Evolutionary conservation across 2,797 vertebrate genomes (phyloP), one percentile per base, ranked within the genome.

Genomic region (Catostomus latipinnis): DNA sequence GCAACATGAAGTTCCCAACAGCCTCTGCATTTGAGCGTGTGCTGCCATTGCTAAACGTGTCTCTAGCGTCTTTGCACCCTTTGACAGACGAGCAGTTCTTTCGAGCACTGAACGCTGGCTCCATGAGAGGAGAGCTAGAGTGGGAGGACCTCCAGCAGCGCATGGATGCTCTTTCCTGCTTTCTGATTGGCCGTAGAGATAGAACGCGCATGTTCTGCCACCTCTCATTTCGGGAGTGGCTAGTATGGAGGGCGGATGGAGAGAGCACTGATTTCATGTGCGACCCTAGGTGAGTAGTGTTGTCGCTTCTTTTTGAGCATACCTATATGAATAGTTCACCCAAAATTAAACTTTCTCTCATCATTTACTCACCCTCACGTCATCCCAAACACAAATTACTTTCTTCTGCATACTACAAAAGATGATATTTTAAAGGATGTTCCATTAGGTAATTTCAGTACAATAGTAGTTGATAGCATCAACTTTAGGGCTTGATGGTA

Each of bases 41-140:
- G 0, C 94, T 96, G 81, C 97, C 97, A 0, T 92, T 99, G 80
- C 83, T 99, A 75, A 99, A 98, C 1, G 96, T 99, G 91, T 95
- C 96, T 0, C 91, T 99, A 49, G 96, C 98, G 0, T 98, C 98
- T 46, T 94, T 99, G 73, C 98, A 99, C 88, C 98, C 98, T 61
- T 93, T 99, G 93, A 97, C 97, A 1, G 98, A 99, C 3, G 97
- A 99, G 70, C 98, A 99, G 94, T 97, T 99, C 88, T 99, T 98
- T 91, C 95, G 96, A 63, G 96, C 98, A 5, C 93, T 98, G 86
- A 98, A 97, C 54, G 96, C 98, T 0, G 96, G 98, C 80, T 93
- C 93, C 14, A 89, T 98, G 82, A 92, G 83, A 7, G 95, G 95
- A 2, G 95, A 96, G 73, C 94, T 98, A 52, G 94, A 94, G 4